Percentiles rank a stretch among this genome's conserved stretches.
Evolutionary conservation across 1,140 invertebrate genomes (phyloP).

Genomic region (Galleria mellonella): DNA sequence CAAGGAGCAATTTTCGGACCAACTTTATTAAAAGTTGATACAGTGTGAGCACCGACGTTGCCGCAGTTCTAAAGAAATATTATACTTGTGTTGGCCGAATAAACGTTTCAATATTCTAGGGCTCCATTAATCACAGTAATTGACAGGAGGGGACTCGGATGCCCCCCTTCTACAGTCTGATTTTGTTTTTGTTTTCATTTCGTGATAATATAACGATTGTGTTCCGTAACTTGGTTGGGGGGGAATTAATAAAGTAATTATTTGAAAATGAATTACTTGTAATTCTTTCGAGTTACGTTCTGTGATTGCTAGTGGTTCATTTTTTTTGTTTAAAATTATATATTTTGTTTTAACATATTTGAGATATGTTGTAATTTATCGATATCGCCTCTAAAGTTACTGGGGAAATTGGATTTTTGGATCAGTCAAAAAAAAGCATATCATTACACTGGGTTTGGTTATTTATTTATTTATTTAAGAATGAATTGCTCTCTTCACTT

Average conservation of each 20-base stretch:
- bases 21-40: constrained; percentile 62
- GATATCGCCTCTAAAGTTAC: no score
- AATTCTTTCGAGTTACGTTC: no score
- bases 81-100: constrained; percentile 56
- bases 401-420: no score
- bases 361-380: no score
- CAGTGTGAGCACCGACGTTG: background rate
- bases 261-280: no score
- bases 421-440: no score
- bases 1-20: constrained; percentile 7
- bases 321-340: no score
- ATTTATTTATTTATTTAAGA: no score
- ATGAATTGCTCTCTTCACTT: no score
- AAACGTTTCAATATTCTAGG: constrained; percentile 68
- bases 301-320: no score
- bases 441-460: no score
- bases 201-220: constrained; percentile 35
- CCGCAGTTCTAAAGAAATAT: constrained; percentile 45
- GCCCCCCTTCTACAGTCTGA: constrained; percentile 19
- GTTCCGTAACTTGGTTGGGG: constrained; percentile 37
- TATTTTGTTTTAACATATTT: no score
- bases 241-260: background rate
- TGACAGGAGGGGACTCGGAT: constrained; percentile 56
- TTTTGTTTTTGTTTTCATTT: constrained; percentile 42
- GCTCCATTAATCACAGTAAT: constrained; percentile 69